Conservation (phyloP, 2,797 vertebrate species). For the Oophaga sylvatica region DNA sequence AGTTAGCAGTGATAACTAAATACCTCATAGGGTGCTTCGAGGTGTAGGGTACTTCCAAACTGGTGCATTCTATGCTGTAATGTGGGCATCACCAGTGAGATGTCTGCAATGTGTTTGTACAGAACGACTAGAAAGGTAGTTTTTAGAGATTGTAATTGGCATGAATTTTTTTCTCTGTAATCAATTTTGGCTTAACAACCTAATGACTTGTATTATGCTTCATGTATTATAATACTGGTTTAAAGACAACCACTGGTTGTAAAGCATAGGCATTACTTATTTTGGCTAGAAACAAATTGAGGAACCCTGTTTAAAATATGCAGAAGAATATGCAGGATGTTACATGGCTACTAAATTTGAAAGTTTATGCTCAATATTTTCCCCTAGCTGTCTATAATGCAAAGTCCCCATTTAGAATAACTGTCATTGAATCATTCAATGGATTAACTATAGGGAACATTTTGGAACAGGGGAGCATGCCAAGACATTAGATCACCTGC, state of each 20-base stretch:
- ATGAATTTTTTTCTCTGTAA: neutral
- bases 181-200: neutral
- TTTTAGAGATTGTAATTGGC: neutral
- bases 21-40: no score
- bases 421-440: neutral
- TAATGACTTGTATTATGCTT: neutral
- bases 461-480: constrained; percentile 9
- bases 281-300: neutral
- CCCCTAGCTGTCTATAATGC: neutral
- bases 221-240: neutral
- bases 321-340: no score
- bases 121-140: no score
- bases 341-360: no score
- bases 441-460: neutral
- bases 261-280: neutral
- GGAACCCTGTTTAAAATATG: neutral
- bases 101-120: no score
- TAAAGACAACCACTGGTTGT: neutral
- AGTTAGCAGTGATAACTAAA: no score
- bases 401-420: neutral
- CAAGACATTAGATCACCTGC: constrained; percentile 10
- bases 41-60: no score
- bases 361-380: neutral
- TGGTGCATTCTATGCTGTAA: no score
- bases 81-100: no score